These are phyloP conservation scores for Dryomyza anilis DNA, from an alignment of 2,888 invertebrate species.

Conservation along the genomic window DNA sequence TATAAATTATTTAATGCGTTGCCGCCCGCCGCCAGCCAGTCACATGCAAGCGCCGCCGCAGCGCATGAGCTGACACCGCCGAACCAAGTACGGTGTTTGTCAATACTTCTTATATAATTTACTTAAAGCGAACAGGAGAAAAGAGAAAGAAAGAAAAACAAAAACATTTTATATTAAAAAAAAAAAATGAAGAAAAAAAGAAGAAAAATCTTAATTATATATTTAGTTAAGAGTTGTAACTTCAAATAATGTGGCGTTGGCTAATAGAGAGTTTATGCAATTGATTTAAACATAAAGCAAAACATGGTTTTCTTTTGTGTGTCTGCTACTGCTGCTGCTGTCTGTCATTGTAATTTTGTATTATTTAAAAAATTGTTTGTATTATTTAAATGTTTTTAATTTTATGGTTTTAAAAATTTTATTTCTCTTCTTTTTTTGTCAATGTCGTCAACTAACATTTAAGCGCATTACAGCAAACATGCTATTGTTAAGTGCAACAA, in stretches of 20 bases:
- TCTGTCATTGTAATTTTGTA: conserved; percentile 7
- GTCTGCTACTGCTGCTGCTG: background rate
- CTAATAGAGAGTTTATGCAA: conserved; percentile 13
- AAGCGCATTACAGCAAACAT: background rate
- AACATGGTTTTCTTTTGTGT: conserved; percentile 5
- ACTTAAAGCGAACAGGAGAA: background rate
- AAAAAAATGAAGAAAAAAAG: background rate
- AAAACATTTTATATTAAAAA: background rate
- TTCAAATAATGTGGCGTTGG: background rate
- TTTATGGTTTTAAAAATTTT: background rate
- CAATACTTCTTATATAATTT: background rate
- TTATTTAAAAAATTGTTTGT: conserved; percentile 9
- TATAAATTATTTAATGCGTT: conserved; percentile 50
- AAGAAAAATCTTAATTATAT: background rate
- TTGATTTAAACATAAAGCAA: conserved; percentile 2
- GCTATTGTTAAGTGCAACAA: conserved; percentile 3
- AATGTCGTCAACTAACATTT: conserved; percentile 1
- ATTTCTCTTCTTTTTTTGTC: no score
- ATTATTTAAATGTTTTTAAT: background rate
- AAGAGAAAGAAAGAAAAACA: background rate
- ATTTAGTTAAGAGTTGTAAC: background rate
- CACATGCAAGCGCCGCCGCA: no score
- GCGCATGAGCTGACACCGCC: conserved; percentile 18
- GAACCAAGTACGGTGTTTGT: conserved; percentile 35
- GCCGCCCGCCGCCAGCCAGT: no score